A percentile compares a stretch with the other conserved stretches of the same genome.
Evolutionary conservation across 2,888 invertebrate species (phyloP).

Genomic region (Andrena flavipes): DNA sequence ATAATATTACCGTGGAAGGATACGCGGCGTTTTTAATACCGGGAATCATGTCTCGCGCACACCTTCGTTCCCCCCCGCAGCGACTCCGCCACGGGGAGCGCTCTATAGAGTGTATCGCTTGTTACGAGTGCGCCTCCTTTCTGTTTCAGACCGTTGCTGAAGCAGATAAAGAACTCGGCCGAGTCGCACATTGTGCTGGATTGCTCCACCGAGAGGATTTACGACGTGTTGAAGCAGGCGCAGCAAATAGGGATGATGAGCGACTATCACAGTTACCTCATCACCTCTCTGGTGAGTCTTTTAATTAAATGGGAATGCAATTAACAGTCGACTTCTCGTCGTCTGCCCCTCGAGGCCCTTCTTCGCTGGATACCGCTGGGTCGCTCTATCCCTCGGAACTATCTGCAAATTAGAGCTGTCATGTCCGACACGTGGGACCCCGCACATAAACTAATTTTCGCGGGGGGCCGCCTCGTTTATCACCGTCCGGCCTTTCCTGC

Average conservation of each 20-base stretch:
- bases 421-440: constrained; percentile 2
- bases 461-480: constrained; percentile 16
- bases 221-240: constrained; percentile 95
- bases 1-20: not conserved
- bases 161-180: constrained; percentile 96
- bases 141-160: constrained; percentile 91
- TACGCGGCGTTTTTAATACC: constrained; percentile 9
- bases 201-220: constrained; percentile 94
- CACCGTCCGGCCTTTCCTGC: constrained; percentile 30
- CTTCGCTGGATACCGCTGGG: not conserved
- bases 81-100: not conserved
- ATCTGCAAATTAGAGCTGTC: constrained; percentile 48
- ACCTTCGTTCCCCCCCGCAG: not conserved
- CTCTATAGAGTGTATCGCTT: not conserved
- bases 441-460: constrained; percentile 53
- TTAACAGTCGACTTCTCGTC: constrained; percentile 47
- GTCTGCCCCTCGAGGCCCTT: not conserved
- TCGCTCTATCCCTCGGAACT: not conserved
- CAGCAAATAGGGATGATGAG: constrained; percentile 99
- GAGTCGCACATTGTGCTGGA: constrained; percentile 96
- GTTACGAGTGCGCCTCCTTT: constrained; percentile 7
- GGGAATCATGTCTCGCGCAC: not conserved
- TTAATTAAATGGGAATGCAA: constrained; percentile 65
- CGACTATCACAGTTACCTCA: constrained; percentile 96
- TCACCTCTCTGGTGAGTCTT: constrained; percentile 92